A percentile compares a stretch with the other conserved stretches of the same genome.
These are phyloP conservation scores for Zygothrica quintamaculata DNA, from an alignment of 2,888 invertebrate species.

Conservation along the genomic window DNA sequence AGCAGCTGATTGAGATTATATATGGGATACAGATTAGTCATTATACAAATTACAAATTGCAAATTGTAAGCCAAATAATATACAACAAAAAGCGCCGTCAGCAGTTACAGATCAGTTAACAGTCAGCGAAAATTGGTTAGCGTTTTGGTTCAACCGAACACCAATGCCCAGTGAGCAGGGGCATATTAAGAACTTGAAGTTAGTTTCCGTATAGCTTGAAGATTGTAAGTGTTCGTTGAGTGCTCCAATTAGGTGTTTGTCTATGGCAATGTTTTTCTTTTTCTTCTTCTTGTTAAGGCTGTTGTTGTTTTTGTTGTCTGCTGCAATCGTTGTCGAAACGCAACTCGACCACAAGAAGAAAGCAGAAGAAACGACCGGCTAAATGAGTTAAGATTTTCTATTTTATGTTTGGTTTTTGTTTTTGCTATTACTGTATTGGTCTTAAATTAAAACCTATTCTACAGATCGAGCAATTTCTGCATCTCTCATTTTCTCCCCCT, in stretches of 20 bases:
- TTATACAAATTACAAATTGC: too few species aligned
- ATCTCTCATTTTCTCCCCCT: constrained; percentile 25
- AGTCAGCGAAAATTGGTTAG: neutral
- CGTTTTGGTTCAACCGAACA: neutral
- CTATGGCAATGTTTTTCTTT: constrained; percentile 32
- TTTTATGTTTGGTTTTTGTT: too few species aligned
- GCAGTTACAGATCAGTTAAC: too few species aligned
- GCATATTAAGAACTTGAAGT: neutral
- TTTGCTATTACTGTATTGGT: constrained; percentile 18
- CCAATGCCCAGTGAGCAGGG: too few species aligned
- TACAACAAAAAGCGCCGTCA: too few species aligned
- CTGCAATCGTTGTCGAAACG: constrained; percentile 14
- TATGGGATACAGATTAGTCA: too few species aligned
- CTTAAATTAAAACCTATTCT: constrained; percentile 39
- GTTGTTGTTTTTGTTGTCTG: too few species aligned
- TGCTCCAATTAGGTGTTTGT: constrained; percentile 48
- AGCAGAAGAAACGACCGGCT: constrained; percentile 28
- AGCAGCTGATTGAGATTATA: too few species aligned
- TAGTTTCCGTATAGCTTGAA: neutral
- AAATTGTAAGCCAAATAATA: too few species aligned
- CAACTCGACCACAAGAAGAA: constrained; percentile 25
- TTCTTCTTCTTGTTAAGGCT: too few species aligned
- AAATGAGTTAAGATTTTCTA: constrained; percentile 21
- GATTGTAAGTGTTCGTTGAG: constrained; percentile 37
- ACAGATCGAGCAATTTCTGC: constrained; percentile 21